These are phyloP conservation scores for Spongilla lacustris DNA, from an alignment of 37 sponge, comb jelly and placozoan species.

Conservation along the genomic window DNA sequence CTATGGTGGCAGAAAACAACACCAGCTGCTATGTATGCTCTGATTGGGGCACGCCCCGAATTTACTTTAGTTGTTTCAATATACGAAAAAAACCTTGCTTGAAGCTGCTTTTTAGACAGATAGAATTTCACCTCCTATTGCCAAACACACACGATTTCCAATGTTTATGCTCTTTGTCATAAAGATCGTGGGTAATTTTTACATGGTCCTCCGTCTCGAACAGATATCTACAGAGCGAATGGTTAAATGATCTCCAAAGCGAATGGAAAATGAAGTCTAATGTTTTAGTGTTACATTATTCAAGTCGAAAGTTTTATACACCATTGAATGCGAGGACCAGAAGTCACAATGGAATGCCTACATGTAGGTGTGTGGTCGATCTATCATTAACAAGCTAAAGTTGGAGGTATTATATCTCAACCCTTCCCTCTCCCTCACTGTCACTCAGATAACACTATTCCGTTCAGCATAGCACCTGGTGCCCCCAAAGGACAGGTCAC, in stretches of 20 bases:
- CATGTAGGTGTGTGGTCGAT: background rate
- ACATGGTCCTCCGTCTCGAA: background rate
- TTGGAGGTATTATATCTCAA: no score
- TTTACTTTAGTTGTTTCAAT: background rate
- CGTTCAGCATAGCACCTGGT: no score
- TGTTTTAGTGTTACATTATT: background rate
- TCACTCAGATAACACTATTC: no score
- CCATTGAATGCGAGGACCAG: background rate
- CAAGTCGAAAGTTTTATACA: no score
- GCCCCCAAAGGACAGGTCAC: no score
- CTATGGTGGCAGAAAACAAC: no score
- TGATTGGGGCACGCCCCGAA: background rate
- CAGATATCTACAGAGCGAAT: background rate
- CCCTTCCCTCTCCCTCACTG: no score
- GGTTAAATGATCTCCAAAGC: background rate
- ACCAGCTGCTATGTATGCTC: background rate
- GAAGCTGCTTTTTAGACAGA: background rate
- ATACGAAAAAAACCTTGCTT: background rate
- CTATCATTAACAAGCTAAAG: no score
- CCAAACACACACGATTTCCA: background rate
- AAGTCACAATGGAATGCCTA: background rate
- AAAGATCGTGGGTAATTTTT: background rate
- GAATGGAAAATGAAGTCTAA: background rate
- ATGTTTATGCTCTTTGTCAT: background rate
- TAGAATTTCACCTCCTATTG: background rate